A percentile compares a stretch with the other conserved stretches of the same genome.
Evolutionary conservation across 2,797 vertebrate species (phyloP).

Genomic region (Hafferia zeledoni): DNA sequence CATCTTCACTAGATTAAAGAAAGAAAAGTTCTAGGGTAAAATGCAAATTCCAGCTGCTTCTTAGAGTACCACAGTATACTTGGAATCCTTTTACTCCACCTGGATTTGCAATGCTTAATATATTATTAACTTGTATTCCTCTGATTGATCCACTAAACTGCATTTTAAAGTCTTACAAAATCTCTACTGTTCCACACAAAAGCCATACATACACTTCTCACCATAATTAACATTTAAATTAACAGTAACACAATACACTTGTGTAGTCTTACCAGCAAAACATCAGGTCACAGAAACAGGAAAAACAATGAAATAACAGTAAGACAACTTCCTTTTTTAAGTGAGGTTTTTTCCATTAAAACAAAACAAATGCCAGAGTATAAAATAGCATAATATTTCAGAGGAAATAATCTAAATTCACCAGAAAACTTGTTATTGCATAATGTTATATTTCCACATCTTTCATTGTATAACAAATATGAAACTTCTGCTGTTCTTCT

Average conservation of each 20-base stretch:
- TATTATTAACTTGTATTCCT: slow-evolving; percentile 44
- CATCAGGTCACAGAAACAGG: background rate
- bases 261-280: background rate
- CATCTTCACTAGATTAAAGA: background rate
- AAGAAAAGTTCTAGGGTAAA: slow-evolving; percentile 7
- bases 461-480: background rate
- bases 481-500: background rate
- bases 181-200: background rate
- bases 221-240: slow-evolving; percentile 37
- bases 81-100: slow-evolving; percentile 43
- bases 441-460: background rate
- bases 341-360: background rate
- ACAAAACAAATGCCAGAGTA: background rate
- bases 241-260: background rate
- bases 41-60: slow-evolving; percentile 40
- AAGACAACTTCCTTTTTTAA: background rate
- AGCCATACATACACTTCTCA: background rate
- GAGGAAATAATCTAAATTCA: background rate
- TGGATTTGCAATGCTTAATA: slow-evolving; percentile 47
- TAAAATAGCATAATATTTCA: background rate
- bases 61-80: slow-evolving; percentile 1
- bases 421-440: background rate
- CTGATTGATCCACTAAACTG: slow-evolving; percentile 17
- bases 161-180: slow-evolving; percentile 56
- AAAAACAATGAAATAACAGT: background rate